Base-by-base conservation (phyloP, 1,140 invertebrate species). In the Chionoecetes opilio region DNA sequence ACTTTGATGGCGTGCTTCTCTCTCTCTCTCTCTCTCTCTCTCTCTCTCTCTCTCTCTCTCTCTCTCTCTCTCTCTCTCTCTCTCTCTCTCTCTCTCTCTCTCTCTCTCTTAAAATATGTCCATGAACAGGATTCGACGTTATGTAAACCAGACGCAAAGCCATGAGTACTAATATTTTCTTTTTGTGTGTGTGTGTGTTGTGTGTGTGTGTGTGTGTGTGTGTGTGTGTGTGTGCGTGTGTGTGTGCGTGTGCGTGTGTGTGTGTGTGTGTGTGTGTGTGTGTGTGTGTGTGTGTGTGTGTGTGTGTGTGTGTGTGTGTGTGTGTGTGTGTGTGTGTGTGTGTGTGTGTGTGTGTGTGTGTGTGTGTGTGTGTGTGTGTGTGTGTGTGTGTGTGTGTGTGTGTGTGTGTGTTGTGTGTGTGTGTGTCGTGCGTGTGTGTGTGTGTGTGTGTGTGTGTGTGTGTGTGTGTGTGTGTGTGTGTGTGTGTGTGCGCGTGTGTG, bases 281-380 rank as follows among this genome's bases (percentile, higher is more conserved):
- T 91, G 46, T 34, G 46, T 63, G 46, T 75, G 90, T 91, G 90
- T 34, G 90, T 63, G 46, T 63, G 90, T 91, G 46, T 75, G 63
- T 75, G 63, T 75, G 63, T 75, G 53, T 31, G 89, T 75, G 53
- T 75, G 53, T 75, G 53, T 75, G 21, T 11, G 6, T 75, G 6
- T 11, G 6, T 75, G 35, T 91, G 0, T 91, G 37, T 41, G 35
- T 17, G 89, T 29, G 41, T 91, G 41, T 63, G 41, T 91, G 41
- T 91, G 41, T 46, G 41, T 46, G n/a, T n/a, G 6, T 11, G 41
- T 91, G 41, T 32, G 41, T 63, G 41, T 63, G 89, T 91, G 89
- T 32, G 89, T 63, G 41, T 53, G 89, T 91, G 46, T 63, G 53
- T 75, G 53, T 75, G 53, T 75, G 53, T 31, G 89, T 75, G 53